Base-by-base conservation (phyloP, 2,113 vertebrate species). In the Tragelaphus buxtoni region DNA sequence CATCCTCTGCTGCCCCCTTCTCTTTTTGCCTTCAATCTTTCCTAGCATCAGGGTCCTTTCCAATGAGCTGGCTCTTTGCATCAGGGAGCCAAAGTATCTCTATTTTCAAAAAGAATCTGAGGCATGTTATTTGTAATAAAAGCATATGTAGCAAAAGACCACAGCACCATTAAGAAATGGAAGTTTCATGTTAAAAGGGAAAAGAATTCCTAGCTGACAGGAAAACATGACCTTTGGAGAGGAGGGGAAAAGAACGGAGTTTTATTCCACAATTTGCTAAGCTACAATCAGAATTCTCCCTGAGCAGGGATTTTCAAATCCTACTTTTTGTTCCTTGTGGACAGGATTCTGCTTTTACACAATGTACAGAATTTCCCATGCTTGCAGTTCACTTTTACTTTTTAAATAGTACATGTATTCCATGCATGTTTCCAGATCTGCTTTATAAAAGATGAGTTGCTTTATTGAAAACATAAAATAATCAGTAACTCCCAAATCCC, bases 361-460 rank as follows among this genome's bases (percentile, higher is more conserved):
- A 3, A n/a, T 1, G 4, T 14, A 2, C 49, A 47, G 26, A 11
- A 60, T n/a, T n/a, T 8, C 30, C n/a, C 30, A 32, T 2, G 24
- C 42, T n/a, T 14, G 9, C 26, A 28, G 49, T 7, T 47, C 5
- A 61, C 60, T 45, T 81, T 39, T 26, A 18, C 63, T 49, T 72
- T 76, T 51, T 35, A 24, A 20, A n/a, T 1, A 30, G 12, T 13
- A 2, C 1, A 0, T 9, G 10, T 0, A 51, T 39, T 55, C 12
- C 16, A 18, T 16, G 7, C 35, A 28, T 61, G 81, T 51, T 30
- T 28, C 88, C 30, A 90, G 24, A 26, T 53, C 30, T 47, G 61
- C 39, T 58, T 45, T 63, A 26, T 22, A 60, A 76, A 93, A 82
- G 26, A 51, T 35, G 55, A 17, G 16, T 65, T 79, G 77, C 45